phyloP scores from a whole-genome alignment of 2,797 vertebrate species.

The Liparis tanakae region DNA sequence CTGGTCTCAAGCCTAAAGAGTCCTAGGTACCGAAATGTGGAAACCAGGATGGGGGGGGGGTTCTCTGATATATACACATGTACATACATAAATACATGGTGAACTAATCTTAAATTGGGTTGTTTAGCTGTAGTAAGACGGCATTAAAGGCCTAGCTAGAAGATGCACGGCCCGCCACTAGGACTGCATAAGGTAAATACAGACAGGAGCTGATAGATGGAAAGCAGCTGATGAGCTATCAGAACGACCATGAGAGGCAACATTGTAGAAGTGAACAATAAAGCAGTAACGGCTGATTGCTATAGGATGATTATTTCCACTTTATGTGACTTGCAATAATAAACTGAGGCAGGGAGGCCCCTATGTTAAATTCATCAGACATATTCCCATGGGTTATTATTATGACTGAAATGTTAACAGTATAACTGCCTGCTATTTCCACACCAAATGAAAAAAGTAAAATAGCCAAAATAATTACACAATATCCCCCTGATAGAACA shows the following conservation, averaged over 20 bases:
- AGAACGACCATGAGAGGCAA: constrained; percentile 26
- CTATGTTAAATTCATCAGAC: constrained; percentile 54
- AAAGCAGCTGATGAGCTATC: constrained; percentile 15
- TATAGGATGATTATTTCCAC: constrained; percentile 43
- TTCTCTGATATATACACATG: too few relatives aligned
- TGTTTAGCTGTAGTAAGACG: too few relatives aligned
- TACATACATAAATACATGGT: too few relatives aligned
- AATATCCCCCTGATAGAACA: background rate
- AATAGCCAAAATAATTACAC: constrained; percentile 14
- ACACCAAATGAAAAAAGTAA: constrained; percentile 18
- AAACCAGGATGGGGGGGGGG: too few relatives aligned
- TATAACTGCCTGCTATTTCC: constrained; percentile 37
- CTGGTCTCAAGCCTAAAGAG: too few relatives aligned
- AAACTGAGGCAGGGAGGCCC: constrained; percentile 34
- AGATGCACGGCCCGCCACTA: too few relatives aligned
- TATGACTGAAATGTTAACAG: constrained; percentile 34
- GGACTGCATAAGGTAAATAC: constrained; percentile 8
- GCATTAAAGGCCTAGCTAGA: too few relatives aligned
- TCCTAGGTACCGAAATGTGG: too few relatives aligned
- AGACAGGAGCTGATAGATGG: constrained; percentile 9
- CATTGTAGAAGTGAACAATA: constrained; percentile 20
- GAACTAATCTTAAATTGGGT: too few relatives aligned
- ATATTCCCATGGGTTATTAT: constrained; percentile 43
- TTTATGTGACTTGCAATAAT: constrained; percentile 53
- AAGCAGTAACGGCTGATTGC: constrained; percentile 42